Evolutionary conservation across 2,797 vertebrate genomes (phyloP).

Genomic region (Coilia nasus): DNA sequence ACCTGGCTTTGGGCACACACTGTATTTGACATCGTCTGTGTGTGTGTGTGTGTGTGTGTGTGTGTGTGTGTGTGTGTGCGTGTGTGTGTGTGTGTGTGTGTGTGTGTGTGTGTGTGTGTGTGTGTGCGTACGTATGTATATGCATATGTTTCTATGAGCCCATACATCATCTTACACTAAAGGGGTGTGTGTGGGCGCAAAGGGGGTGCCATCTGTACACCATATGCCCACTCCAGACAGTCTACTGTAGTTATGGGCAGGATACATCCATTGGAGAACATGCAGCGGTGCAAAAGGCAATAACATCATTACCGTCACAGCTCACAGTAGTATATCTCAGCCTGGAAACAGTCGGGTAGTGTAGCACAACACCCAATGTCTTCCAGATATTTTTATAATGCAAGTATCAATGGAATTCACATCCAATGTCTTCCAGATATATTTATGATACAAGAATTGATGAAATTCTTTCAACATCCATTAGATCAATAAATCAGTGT

Average conservation of each 20-base stretch:
- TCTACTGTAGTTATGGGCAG: slow-evolving; percentile 20
- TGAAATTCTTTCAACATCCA: not conserved
- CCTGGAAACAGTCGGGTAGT: not conserved
- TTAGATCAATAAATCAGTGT: not conserved
- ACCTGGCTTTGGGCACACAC: not conserved
- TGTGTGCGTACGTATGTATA: not conserved
- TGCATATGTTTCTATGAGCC: not conserved
- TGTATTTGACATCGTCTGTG: not conserved
- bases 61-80: slow-evolving; percentile 4
- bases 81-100: not conserved
- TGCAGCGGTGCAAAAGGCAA: slow-evolving; percentile 18
- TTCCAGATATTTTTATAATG: not conserved
- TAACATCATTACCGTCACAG: slow-evolving; percentile 21
- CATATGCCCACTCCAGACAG: slow-evolving; percentile 40
- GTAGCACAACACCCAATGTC: not conserved
- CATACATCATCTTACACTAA: slow-evolving; percentile 10
- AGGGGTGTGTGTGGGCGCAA: slow-evolving; percentile 11
- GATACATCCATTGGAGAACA: slow-evolving; percentile 40
- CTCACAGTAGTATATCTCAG: not conserved
- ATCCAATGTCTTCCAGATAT: not conserved
- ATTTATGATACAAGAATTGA: not conserved
- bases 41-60: slow-evolving; percentile 6
- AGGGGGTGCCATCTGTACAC: slow-evolving; percentile 38
- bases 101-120: not conserved
- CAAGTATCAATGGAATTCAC: not conserved